Conservation (phyloP, 2,113 vertebrate genomes). For the Hydropotes inermis region DNA sequence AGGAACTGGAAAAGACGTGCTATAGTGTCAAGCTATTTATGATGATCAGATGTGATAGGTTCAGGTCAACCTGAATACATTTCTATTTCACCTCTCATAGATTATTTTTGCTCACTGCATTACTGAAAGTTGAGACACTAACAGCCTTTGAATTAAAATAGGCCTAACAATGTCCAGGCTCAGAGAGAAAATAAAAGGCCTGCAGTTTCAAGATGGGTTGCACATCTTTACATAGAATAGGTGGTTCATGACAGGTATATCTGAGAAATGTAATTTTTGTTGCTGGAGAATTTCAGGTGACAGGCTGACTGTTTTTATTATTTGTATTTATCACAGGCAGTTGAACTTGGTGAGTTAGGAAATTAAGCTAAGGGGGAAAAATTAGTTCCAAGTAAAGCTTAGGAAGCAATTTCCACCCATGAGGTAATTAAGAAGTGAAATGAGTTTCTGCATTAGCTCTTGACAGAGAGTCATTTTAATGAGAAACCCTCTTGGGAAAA, state of each 20-base stretch:
- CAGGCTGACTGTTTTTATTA: neutral
- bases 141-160: conserved; percentile 30
- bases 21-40: conserved; percentile 36
- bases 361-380: conserved; percentile 41
- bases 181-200: conserved; percentile 37
- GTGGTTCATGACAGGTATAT: conserved; percentile 13
- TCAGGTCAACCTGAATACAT: conserved; percentile 33
- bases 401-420: conserved; percentile 56
- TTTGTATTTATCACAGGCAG: conserved; percentile 56
- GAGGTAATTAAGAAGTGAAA: conserved; percentile 68
- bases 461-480: conserved; percentile 54
- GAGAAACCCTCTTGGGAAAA: conserved; percentile 44
- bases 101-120: conserved; percentile 31
- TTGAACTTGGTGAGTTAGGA: conserved; percentile 34
- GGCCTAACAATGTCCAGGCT: neutral
- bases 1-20: neutral
- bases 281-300: neutral
- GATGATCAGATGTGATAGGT: conserved; percentile 50
- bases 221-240: neutral
- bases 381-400: conserved; percentile 50
- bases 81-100: conserved; percentile 47
- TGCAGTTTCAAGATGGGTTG: conserved; percentile 7
- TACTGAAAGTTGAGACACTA: conserved; percentile 21
- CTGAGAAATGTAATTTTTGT: conserved; percentile 41
- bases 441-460: conserved; percentile 41